Conservation (phyloP, 2,888 invertebrate species). For the Diploptera punctata region DNA sequence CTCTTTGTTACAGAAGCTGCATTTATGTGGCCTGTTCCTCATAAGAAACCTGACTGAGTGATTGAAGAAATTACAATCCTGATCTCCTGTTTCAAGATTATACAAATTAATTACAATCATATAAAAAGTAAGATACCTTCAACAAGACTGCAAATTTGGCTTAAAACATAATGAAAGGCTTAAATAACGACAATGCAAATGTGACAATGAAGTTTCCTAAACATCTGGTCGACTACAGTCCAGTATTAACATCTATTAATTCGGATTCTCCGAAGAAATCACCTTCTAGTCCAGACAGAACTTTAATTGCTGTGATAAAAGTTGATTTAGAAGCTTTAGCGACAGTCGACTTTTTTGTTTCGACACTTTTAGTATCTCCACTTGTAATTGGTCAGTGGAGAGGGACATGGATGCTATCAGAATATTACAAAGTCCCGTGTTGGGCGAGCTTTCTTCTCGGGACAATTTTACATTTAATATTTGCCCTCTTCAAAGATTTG, state of each 20-base stretch:
- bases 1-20: background rate
- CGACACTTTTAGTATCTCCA: slow-evolving; percentile 57
- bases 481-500: slow-evolving; percentile 54
- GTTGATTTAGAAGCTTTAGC: background rate
- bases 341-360: slow-evolving; percentile 55
- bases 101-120: too few relatives aligned
- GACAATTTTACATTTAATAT: slow-evolving; percentile 59
- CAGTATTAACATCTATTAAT: background rate
- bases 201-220: background rate
- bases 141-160: too few relatives aligned
- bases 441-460: slow-evolving; percentile 50
- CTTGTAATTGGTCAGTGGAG: slow-evolving; percentile 62
- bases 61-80: too few relatives aligned
- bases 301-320: background rate
- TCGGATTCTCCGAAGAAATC: background rate
- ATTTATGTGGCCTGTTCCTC: background rate
- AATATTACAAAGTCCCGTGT: slow-evolving; percentile 58
- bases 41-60: background rate
- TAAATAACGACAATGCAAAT: background rate
- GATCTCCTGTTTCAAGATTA: too few relatives aligned
- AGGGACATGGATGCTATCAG: slow-evolving; percentile 62
- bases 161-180: background rate
- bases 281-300: too few relatives aligned
- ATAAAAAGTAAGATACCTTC: too few relatives aligned
- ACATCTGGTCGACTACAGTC: background rate